These are phyloP conservation scores for Calonectris borealis DNA, from an alignment of 2,113 vertebrate species.

Conservation along the genomic window DNA sequence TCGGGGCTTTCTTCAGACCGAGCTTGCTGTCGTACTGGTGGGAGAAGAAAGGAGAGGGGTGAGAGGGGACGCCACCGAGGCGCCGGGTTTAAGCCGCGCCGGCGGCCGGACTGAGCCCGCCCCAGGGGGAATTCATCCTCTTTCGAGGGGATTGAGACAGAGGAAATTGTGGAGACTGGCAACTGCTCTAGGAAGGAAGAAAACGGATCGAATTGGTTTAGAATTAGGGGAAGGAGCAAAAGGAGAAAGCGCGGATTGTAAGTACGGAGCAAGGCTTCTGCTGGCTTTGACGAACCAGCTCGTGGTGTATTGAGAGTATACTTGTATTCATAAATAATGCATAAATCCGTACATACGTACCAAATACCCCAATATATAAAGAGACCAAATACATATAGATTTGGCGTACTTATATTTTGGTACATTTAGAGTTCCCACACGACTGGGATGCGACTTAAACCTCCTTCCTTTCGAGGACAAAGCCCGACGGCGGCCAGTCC, in stretches of 20 bases:
- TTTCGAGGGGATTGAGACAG: not conserved
- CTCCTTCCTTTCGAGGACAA: not conserved
- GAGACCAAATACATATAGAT: too few species aligned
- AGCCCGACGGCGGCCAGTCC: not conserved
- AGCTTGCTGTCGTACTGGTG: constrained; percentile 71
- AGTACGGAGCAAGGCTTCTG: not conserved
- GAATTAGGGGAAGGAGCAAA: not conserved
- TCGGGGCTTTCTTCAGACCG: constrained; percentile 81
- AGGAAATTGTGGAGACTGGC: not conserved
- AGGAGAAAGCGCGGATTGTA: not conserved
- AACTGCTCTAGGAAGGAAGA: not conserved
- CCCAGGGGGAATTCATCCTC: too few species aligned
- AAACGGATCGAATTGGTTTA: too few species aligned
- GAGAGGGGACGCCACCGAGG: not conserved
- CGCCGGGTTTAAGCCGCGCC: not conserved
- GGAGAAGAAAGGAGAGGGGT: not conserved
- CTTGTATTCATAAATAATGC: too few species aligned
- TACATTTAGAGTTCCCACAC: too few species aligned
- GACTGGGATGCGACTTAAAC: not conserved
- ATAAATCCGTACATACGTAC: not conserved
- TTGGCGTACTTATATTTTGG: not conserved
- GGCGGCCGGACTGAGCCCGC: not conserved
- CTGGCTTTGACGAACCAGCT: not conserved
- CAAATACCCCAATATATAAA: not conserved
- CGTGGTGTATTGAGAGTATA: fast-evolving